Evolutionary conservation across 2,888 invertebrate genomes (phyloP), one percentile per base, ranked within the genome.

Genomic region (Plusia festucae): DNA sequence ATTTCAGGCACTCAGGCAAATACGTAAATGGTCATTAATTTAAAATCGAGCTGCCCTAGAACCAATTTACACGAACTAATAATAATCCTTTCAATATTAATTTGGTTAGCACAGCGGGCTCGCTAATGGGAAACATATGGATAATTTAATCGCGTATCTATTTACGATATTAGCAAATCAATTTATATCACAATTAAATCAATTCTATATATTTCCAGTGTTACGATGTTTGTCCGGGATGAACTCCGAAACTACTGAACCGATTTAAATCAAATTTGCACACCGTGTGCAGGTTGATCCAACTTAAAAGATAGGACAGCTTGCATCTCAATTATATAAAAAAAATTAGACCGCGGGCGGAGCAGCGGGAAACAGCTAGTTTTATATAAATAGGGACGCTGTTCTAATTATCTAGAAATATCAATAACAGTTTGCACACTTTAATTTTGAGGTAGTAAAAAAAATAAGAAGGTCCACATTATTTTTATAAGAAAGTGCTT

Each of bases 11-110:
- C 15, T 2, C n/a, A 4, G n/a, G 13, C 5, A 40, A 15, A 40
- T 5, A 40, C n/a, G 40, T 40, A n/a, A 40, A 40, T n/a, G n/a
- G n/a, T 1, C 40, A 40, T 40, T n/a, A 40, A 40, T 40, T n/a
- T n/a, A n/a, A 40, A 40, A 40, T n/a, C 40, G n/a, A n/a, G 40
- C n/a, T n/a, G 40, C 0, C 40, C 40, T n/a, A 40, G 40, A 40
- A n/a, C 6, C 40, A 40, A n/a, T 40, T 40, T 40, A 40, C n/a
- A 40, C 40, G 1, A n/a, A 40, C 40, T 40, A 40, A 40, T 40
- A 40, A 40, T 40, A 40, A 40, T n/a, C 40, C 40, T 40, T 40
- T 40, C 40, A 40, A 40, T 40, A 40, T 40, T 40, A 40, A 40
- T 40, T 40, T 40, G 15, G 40, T 40, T 40, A n/a, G 40, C 40